phyloP scores from a whole-genome alignment of 2,888 invertebrate genomes.

The Cantharis rufa region DNA sequence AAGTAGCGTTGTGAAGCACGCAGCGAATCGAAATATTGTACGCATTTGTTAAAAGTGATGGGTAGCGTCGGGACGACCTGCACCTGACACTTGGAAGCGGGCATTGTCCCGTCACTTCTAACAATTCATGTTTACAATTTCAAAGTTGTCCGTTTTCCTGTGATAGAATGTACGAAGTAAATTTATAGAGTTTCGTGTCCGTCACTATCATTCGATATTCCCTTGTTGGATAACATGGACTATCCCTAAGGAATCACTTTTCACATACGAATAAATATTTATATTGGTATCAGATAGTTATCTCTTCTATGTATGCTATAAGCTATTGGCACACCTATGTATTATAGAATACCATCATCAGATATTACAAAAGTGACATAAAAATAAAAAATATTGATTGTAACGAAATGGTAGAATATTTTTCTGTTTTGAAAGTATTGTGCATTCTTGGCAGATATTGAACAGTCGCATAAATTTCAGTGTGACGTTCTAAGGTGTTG shows the following conservation, averaged over 20 bases:
- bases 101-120: conserved; percentile 46
- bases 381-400: not conserved
- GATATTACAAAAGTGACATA: not conserved
- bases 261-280: not conserved
- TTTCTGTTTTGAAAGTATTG: too few species aligned
- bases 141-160: conserved; percentile 33
- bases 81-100: conserved; percentile 47
- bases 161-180: conserved; percentile 33
- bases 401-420: not conserved
- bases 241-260: conserved; percentile 18
- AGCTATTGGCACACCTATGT: too few species aligned
- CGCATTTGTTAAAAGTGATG: conserved; percentile 44
- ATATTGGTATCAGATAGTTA: not conserved
- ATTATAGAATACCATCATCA: too few species aligned
- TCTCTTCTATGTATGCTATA: not conserved
- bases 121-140: conserved; percentile 46
- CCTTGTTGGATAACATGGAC: conserved; percentile 23
- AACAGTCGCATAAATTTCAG: not conserved
- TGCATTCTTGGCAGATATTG: not conserved
- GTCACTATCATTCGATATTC: conserved; percentile 26
- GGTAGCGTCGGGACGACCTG: conserved; percentile 36
- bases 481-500: not conserved
- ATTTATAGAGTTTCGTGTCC: conserved; percentile 32
- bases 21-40: conserved; percentile 45
- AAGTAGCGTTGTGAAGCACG: conserved; percentile 37